Evolutionary conservation across 2,113 vertebrate species (phyloP).

Genomic region (Mungos mungo): DNA sequence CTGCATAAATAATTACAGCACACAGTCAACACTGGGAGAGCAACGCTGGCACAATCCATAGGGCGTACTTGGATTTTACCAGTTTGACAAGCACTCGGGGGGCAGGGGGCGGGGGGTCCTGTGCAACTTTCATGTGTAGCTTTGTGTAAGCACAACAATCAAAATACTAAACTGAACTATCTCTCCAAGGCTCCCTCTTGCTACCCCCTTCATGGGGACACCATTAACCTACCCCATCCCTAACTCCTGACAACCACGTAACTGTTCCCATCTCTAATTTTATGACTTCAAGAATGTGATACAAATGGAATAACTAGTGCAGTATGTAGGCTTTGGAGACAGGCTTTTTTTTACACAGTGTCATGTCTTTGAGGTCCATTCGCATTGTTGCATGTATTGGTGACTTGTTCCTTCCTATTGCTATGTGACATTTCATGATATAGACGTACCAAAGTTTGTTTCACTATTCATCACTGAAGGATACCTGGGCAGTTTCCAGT

Average conservation of each 20-base stretch:
- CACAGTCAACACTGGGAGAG: background rate
- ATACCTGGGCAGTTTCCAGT: background rate
- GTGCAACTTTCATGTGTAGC: background rate
- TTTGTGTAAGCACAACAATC: background rate
- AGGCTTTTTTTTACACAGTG: background rate
- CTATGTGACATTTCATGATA: background rate
- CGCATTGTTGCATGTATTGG: too few species aligned
- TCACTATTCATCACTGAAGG: background rate
- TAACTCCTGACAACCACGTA: background rate
- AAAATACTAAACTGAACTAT: background rate
- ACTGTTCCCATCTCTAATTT: background rate
- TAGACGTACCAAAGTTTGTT: background rate
- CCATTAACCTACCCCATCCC: background rate
- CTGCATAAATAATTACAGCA: background rate
- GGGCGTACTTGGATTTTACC: background rate
- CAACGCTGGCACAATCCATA: background rate
- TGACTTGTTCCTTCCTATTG: background rate
- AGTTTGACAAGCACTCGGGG: background rate
- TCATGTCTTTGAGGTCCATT: background rate
- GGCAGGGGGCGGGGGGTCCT: too few species aligned
- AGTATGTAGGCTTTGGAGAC: background rate
- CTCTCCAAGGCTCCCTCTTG: background rate
- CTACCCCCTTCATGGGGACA: rapidly evolving
- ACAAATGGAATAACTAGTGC: background rate
- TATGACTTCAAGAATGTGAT: background rate